These are phyloP conservation scores for Corvus cornix DNA, from an alignment of 2,113 vertebrate genomes.

Conservation along the genomic window DNA sequence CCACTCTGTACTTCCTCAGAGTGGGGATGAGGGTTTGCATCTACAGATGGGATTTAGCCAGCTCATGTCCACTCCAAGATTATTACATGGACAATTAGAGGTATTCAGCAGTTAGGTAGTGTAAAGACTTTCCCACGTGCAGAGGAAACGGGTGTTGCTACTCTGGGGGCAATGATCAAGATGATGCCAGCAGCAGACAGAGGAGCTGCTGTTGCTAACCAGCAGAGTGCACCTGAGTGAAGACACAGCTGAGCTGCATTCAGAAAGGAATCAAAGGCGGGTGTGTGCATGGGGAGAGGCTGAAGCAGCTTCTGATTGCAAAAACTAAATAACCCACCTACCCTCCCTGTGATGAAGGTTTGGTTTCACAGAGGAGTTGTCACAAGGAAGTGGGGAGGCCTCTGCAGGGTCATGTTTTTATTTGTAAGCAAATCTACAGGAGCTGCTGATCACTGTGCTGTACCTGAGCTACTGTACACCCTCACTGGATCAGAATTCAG, in stretches of 20 bases:
- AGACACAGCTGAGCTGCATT: not conserved
- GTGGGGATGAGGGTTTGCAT: not conserved
- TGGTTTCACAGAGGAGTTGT: not conserved
- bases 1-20: not conserved
- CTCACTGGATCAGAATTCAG: not conserved
- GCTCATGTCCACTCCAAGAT: not conserved
- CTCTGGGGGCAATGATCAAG: not conserved
- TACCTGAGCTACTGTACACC: not conserved
- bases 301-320: not conserved
- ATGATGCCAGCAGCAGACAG: not conserved
- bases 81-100: not conserved
- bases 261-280: not conserved
- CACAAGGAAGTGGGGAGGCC: rapidly evolving
- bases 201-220: not conserved
- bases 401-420: not conserved
- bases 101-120: not conserved
- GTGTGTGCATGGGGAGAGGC: not conserved
- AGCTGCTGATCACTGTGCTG: not conserved
- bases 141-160: not conserved
- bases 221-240: not conserved
- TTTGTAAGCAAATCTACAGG: not conserved
- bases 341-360: rapidly evolving
- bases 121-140: not conserved
- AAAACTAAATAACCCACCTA: not conserved
- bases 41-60: not conserved